Evolutionary conservation across 2,113 vertebrate species (phyloP), one percentile per base, ranked within the genome.

Genomic region (Craseonycteris thonglongyai): DNA sequence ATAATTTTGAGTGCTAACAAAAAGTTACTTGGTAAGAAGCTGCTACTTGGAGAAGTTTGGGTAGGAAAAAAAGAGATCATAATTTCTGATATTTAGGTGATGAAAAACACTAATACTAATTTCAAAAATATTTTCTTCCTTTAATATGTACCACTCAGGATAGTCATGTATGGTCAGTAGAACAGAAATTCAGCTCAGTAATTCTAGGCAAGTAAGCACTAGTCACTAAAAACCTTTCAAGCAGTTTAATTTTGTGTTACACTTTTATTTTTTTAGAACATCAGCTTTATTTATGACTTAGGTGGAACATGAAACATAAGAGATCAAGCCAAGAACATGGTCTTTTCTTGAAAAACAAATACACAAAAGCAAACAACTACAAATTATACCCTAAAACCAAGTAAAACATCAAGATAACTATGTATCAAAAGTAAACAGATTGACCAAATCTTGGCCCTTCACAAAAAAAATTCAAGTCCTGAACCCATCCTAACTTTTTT

Each of bases 1-100:
- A 72, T 81, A 90, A 56, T 91, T 93, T 90, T 97, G 72, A 94
- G 38, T 65, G 42, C 16, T 92, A 63, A 95, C 47, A 94, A 90
- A 87, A 84, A 91, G 49, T 89, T 66, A 93, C 33, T 30, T 33
- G 33, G 61, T 87, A 80, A 91, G 45, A 81, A 66, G 58, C 58
- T 85, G 66, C 66, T 90, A 79, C 47, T 86, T 42, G 66, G 65
- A 88, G 83, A 90, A 81, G 21, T 96, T 49, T 81, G 28, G 7
- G 28, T 61, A 94, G 16, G 51, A 58, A 83, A 72, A 87, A 95
- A 58, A 63, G 28, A 91, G 58, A 12, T 26, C 63, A 89, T 38
- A 87, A 65, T 3, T 93, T 92, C 33, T 84, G 49, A 86, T 69
- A 81, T 76, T 95, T 93, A 88, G 38, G 45, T 82, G 19, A 84